Conservation (phyloP, 2,113 vertebrate species). For the Tyto alba region DNA sequence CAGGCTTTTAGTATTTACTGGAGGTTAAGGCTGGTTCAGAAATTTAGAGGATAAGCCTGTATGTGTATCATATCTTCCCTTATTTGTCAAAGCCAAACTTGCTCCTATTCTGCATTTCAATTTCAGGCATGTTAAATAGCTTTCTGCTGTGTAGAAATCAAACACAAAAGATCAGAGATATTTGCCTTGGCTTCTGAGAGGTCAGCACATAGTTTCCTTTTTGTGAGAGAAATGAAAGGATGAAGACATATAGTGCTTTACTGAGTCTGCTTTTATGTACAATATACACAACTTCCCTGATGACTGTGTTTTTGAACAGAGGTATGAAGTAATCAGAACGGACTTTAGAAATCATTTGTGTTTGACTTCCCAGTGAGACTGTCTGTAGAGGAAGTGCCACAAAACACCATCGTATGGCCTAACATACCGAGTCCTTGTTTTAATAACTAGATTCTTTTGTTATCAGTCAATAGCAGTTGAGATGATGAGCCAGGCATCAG, state of each 20-base stretch:
- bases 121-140: background rate
- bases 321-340: background rate
- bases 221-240: background rate
- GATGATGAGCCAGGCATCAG: background rate
- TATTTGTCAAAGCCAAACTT: background rate
- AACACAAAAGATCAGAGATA: background rate
- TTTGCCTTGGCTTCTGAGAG: background rate
- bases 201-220: background rate
- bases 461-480: background rate
- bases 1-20: background rate
- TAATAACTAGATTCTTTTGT: background rate
- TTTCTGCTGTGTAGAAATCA: background rate
- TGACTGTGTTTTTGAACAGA: background rate
- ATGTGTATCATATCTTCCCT: background rate
- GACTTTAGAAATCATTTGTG: background rate
- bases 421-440: background rate
- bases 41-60: background rate
- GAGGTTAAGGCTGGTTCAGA: background rate
- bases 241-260: background rate
- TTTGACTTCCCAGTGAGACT: background rate
- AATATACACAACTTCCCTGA: background rate
- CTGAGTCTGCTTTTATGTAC: background rate
- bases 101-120: background rate
- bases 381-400: background rate
- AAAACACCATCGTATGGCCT: background rate